phyloP scores from a whole-genome alignment of 2,113 vertebrate species.

The Callaeas wilsoni region DNA sequence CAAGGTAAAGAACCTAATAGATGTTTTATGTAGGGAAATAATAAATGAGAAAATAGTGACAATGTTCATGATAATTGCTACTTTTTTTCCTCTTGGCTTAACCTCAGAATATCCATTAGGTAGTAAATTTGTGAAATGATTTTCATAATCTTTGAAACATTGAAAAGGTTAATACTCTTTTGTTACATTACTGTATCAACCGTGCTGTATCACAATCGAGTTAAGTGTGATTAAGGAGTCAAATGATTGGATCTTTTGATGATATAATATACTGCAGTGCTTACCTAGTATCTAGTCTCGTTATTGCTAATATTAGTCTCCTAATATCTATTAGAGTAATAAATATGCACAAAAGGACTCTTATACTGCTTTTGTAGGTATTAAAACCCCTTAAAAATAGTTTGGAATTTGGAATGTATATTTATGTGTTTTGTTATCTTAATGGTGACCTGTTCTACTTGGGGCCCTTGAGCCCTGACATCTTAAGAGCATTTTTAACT shows the following conservation, averaged over 20 bases:
- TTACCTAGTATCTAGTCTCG: background rate
- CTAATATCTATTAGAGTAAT: background rate
- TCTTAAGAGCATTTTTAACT: background rate
- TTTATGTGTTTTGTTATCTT: background rate
- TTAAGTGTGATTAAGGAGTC: background rate
- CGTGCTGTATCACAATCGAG: fast-evolving
- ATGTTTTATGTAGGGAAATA: background rate
- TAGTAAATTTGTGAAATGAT: background rate
- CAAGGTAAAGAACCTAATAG: background rate
- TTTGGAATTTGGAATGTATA: background rate
- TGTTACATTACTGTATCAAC: background rate
- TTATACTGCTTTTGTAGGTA: background rate
- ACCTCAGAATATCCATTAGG: background rate
- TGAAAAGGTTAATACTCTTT: background rate
- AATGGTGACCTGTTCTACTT: background rate
- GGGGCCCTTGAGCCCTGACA: background rate
- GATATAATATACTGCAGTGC: background rate
- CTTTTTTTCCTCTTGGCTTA: background rate
- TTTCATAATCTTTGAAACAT: background rate
- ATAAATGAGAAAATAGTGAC: background rate
- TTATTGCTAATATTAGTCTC: background rate
- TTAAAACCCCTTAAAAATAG: background rate
- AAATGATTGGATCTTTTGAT: background rate
- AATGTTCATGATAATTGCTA: background rate
- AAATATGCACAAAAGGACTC: background rate